These are phyloP conservation scores for Temnothorax unifasciatus DNA, from an alignment of 2,888 invertebrate genomes.

Conservation along the genomic window DNA sequence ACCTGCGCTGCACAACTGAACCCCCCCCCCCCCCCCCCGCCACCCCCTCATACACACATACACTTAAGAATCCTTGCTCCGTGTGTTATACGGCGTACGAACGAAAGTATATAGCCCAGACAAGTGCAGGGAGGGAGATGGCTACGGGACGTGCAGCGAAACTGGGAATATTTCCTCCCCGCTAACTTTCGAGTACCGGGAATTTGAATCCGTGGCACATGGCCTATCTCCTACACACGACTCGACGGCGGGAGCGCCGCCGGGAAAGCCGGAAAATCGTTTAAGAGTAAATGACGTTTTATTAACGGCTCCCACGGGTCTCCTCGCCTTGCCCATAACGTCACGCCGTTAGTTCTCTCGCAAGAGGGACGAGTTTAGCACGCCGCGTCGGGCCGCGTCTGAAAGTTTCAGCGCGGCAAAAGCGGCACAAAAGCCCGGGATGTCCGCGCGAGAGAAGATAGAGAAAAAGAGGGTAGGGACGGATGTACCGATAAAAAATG, in stretches of 20 bases:
- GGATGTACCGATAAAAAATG: slow-evolving; percentile 57
- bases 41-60: neutral
- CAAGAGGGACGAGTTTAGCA: slow-evolving; percentile 20
- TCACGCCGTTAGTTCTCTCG: slow-evolving; percentile 14
- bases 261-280: slow-evolving; percentile 16
- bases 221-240: neutral
- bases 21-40: neutral
- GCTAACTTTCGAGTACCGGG: slow-evolving; percentile 14
- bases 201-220: slow-evolving; percentile 14
- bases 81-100: slow-evolving; percentile 57
- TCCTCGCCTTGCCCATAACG: neutral
- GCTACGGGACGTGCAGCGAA: neutral
- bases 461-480: neutral
- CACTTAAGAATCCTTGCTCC: slow-evolving; percentile 57
- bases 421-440: slow-evolving; percentile 20
- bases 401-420: slow-evolving; percentile 41
- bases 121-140: neutral
- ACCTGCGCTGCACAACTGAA: slow-evolving; percentile 13
- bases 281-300: slow-evolving; percentile 49
- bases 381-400: neutral
- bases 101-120: slow-evolving; percentile 52
- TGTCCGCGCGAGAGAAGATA: neutral
- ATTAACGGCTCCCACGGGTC: slow-evolving; percentile 44
- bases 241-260: neutral
- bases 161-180: slow-evolving; percentile 10